Percentiles rank a stretch among this genome's conserved stretches.
Evolutionary conservation across 2,113 vertebrate genomes (phyloP).

Genomic region (Rhabdornis inornatus): DNA sequence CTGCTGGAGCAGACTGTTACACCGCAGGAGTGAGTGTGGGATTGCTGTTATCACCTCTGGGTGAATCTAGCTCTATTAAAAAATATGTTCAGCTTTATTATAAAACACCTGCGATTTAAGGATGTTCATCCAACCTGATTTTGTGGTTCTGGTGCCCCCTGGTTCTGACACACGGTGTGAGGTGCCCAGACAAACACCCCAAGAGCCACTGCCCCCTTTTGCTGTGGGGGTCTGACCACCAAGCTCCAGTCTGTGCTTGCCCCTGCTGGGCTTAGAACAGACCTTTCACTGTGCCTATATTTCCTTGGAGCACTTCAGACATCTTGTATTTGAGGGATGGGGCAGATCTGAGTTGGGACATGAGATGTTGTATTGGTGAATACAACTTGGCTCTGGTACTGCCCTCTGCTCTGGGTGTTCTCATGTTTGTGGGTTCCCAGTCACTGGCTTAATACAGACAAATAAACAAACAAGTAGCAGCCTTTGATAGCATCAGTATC

Average conservation of each 20-base stretch:
- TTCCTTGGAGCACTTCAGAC: not conserved
- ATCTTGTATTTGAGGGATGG: not conserved
- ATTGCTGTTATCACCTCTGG: not conserved
- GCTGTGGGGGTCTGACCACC: not conserved
- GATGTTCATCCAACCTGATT: not conserved
- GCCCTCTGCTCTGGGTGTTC: not conserved
- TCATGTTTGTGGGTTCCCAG: not conserved
- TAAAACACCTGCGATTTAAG: not conserved
- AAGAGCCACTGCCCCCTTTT: not conserved
- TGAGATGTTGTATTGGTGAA: rapidly evolving
- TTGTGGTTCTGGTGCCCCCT: rapidly evolving
- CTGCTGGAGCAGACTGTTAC: not conserved
- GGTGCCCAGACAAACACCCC: not conserved
- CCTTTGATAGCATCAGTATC: not conserved
- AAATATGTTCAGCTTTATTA: not conserved
- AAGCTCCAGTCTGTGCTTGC: not conserved
- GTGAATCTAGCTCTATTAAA: not conserved
- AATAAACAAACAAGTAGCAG: slow-evolving; percentile 1
- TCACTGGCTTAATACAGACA: not conserved
- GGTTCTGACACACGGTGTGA: rapidly evolving
- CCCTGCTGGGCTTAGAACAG: not conserved
- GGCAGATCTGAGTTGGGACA: rapidly evolving
- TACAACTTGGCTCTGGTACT: not conserved
- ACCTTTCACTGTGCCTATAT: rapidly evolving
- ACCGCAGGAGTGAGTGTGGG: not conserved